These are phyloP conservation scores for Formicarius rufipectus DNA, from an alignment of 2,113 vertebrate species.

Conservation along the genomic window DNA sequence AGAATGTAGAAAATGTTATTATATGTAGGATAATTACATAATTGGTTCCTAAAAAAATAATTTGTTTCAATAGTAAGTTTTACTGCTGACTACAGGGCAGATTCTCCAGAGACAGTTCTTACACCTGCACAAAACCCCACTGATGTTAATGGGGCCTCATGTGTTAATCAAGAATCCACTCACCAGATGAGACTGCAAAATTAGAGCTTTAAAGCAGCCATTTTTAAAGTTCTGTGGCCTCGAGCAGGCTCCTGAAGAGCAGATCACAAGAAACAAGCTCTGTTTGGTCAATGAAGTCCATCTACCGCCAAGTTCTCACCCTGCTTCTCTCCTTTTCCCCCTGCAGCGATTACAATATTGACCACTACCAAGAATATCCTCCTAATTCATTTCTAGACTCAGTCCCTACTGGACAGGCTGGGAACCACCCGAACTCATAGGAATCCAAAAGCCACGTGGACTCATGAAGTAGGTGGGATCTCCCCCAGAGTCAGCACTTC, in stretches of 20 bases:
- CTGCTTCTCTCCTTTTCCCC: not conserved
- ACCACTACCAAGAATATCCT: not conserved
- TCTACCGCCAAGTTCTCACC: not conserved
- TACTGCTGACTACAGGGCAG: not conserved
- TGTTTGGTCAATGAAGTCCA: not conserved
- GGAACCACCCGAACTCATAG: not conserved
- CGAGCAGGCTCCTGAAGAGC: rapidly evolving
- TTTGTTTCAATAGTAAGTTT: not conserved
- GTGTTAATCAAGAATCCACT: not conserved
- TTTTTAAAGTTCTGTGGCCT: slow-evolving; percentile 2
- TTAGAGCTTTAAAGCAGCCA: not conserved
- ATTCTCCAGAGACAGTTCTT: not conserved
- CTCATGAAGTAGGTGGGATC: not conserved
- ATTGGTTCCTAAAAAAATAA: not conserved
- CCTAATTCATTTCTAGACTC: not conserved
- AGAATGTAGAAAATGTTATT: not conserved
- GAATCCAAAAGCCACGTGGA: not conserved
- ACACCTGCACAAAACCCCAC: not conserved
- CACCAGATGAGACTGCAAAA: not conserved
- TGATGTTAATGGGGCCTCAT: not conserved
- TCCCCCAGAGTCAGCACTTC: not conserved
- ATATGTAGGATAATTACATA: not conserved
- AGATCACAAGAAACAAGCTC: not conserved
- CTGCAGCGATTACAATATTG: not conserved
- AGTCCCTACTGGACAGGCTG: not conserved